Evolutionary conservation across 2,797 vertebrate genomes (phyloP), one percentile per base, ranked within the genome.

Genomic region (Rhinichthys osculus): DNA sequence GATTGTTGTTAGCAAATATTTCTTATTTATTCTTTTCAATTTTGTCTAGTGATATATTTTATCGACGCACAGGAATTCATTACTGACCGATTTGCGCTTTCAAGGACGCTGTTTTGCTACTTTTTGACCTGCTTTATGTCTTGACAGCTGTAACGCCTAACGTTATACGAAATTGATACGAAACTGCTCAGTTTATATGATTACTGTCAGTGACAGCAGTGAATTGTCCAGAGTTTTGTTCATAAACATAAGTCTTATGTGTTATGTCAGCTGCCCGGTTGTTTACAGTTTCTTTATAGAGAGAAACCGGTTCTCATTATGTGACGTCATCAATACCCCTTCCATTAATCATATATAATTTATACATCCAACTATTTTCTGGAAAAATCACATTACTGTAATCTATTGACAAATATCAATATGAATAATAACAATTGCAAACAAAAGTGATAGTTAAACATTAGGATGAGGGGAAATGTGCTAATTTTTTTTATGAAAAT

Each of bases 251-350:
- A n/a, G 14, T 66, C 7, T 10, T 3, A n/a, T 47, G 14, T 50
- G 5, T 67, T 38, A 27, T 83, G 23, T 13, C 1, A 27, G 16
- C 73, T 40, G 14, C 30, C 6, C 7, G 16, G 50, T 40, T 69
- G 73, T 40, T 21, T 42, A 69, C 5, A 16, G 47, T 40, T 35
- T 77, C 42, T 67, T 35, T 69, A 42, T 30, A 17, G 23, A 52
- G 59, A 33, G 17, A 80, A 50, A 23, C n/a, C 57, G 7, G 23
- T 76, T 76, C 66, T 27, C 23, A 5, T 10, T 2, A 0, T 17
- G 73, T 84, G 82, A 77, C 72, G 72, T 67, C 72, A 77, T 66
- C 17, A 59, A 5, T 5, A 50, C 38, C 81, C 81, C 52, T 27
- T 7, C 27, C 54, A 35, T 17, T 16, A 59, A 27, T 62, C 44